Evolutionary conservation across 1,140 invertebrate genomes (phyloP), one percentile per base, ranked within the genome.

Genomic region (Idris sp.): DNA sequence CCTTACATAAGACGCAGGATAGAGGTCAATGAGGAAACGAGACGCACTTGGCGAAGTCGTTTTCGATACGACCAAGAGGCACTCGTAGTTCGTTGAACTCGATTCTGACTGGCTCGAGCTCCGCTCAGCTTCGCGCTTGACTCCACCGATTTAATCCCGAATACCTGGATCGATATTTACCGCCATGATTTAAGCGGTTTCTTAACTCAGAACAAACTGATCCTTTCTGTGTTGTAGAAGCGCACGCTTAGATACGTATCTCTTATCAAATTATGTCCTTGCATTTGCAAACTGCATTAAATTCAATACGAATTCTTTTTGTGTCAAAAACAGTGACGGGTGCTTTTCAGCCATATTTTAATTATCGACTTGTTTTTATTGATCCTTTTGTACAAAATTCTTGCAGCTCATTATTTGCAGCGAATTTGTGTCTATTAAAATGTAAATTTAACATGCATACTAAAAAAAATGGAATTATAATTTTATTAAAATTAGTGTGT

Each of bases 31-130:
- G 76, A 77, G 79, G 72, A 78, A 80, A 74, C 64, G 69, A 80
- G 73, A 71, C 69, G 62, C 62, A 76, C 74, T 76, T 71, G 65
- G 62, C 71, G 53, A 62, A 74, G 71, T 74, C 64, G 48, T 77
- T 74, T 65, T 74, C 64, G 64, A 74, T 74, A 74, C 65, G 75
- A 77, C 30, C 69, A 62, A 73, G 74, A 77, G 65, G 75, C 65
- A 48, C 64, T 77, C 71, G 71, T 74, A 71, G 79, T 77, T 80
- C 76, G 74, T 80, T 80, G 79, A 78, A 75, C 79, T 68, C 72
- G 53, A 54, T 67, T 67, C 72, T 68, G 75, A 77, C 75, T 74
- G 75, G 71, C 67, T 77, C 56, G 65, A 65, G 71, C 71, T 74
- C 58, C 46, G 69, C 65, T 74, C 75, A 74, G 65, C 75, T 74